A percentile compares a stretch with the other conserved stretches of the same genome.
These are phyloP conservation scores for Nesometra sesokonis DNA, from an alignment of 35 echinoderm and acorn worm genomes.

Conservation along the genomic window DNA sequence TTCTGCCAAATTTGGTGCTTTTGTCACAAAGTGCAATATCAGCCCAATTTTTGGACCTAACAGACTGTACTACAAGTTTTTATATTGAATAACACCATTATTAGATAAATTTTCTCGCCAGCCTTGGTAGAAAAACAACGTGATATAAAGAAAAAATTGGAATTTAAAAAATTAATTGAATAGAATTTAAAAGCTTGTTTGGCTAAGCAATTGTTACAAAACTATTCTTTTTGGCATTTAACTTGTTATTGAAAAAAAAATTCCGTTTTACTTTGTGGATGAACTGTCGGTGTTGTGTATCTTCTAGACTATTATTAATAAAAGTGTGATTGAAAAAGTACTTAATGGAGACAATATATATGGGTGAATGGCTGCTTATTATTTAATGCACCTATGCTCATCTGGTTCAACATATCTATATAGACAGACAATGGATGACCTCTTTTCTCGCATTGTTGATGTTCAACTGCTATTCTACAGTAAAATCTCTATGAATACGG, in stretches of 20 bases:
- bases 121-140: background rate
- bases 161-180: background rate
- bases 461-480: background rate
- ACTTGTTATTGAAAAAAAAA: no score
- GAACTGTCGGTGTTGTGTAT: background rate
- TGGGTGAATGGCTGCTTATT: background rate
- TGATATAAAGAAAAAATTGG: background rate
- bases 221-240: no score
- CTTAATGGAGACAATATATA: background rate
- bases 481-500: background rate
- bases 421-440: background rate
- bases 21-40: no score
- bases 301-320: background rate
- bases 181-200: no score
- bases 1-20: no score
- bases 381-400: background rate
- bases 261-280: background rate
- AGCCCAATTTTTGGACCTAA: no score
- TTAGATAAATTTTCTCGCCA: background rate
- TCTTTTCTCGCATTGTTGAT: background rate
- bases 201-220: no score
- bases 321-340: background rate
- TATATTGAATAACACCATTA: no score
- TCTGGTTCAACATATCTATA: background rate
- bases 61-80: no score